Base-by-base conservation (phyloP, 2,888 invertebrate species). In the Schrankia costaestrigalis region DNA sequence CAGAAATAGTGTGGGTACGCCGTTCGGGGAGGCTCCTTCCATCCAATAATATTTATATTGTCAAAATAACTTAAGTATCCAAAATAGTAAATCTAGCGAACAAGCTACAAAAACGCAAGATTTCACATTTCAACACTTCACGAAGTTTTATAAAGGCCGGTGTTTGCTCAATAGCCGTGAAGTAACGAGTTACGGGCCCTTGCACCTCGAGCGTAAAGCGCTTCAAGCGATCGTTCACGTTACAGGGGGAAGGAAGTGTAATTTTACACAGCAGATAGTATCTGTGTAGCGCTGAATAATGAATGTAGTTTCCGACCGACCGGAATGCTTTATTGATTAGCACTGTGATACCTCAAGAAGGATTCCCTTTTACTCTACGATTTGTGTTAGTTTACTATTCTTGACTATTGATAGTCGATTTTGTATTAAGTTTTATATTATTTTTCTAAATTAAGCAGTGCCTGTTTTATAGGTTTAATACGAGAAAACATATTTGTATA, bases 191-290 rank as follows among this genome's bases (percentile, higher is more conserved):
- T 56, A 59, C 55, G 62, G 48, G 50, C 64, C 53, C 51, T 54
- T 56, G 41, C 58, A 41, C 52, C 48, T 55, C 43, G 30, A 56
- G 51, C 55, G 32, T 30, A 25, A 26, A 41, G 36, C 41, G 57
- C 57, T 50, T 39, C 31, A 33, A 53, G 49, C 53, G 41, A 56
- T 53, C 49, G 49, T 41, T 43, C 48, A 44, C 44, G 46, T 56
- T 49, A 46, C 46, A 48, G 38, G 53, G 44, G 59, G 67, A 53
- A 59, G 67, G 68, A 65, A 67, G 60, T 64, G 71, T 71, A 70
- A 73, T 72, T 71, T 72, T 68, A 71, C 71, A 72, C 63, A 53
- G 42, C 36, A 56, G 73, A 73, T 74, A 56, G 41, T 67, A 73
- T 72, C 73, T 61, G 47, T 46, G 50, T 39, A 41, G 52, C 48